These are phyloP conservation scores for Scaptomyza cyrtandrae DNA, from an alignment of 2,888 invertebrate species.

Conservation along the genomic window DNA sequence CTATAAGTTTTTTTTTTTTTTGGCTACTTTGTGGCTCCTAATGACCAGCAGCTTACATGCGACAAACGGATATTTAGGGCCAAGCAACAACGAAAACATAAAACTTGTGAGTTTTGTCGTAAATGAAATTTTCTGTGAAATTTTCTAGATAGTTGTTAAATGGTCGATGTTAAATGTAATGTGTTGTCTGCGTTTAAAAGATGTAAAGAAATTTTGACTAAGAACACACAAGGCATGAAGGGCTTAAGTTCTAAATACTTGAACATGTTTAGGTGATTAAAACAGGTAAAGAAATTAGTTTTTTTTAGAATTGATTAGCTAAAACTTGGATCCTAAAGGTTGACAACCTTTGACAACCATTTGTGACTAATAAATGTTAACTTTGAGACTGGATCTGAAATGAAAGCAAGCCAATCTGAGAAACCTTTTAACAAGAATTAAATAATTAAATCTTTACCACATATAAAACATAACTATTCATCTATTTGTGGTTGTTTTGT, in stretches of 20 bases:
- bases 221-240: neutral
- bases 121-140: constrained; percentile 17
- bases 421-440: too few species aligned
- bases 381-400: too few species aligned
- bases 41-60: constrained; percentile 59
- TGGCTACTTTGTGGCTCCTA: constrained; percentile 53
- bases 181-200: neutral
- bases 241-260: neutral
- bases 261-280: neutral
- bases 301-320: too few species aligned
- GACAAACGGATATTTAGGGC: constrained; percentile 16
- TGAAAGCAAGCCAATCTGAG: too few species aligned
- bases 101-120: constrained; percentile 22
- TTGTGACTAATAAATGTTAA: too few species aligned
- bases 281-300: neutral
- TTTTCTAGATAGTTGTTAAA: neutral
- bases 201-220: neutral
- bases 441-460: too few species aligned
- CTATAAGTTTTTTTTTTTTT: constrained; percentile 31
- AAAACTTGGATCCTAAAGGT: too few species aligned
- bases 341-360: too few species aligned
- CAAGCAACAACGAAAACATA: constrained; percentile 18
- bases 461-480: too few species aligned
- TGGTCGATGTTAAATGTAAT: neutral
- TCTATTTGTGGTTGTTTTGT: too few species aligned